Evolutionary conservation across 2,888 invertebrate genomes (phyloP).

Genomic region (Sesia bembeciformis): DNA sequence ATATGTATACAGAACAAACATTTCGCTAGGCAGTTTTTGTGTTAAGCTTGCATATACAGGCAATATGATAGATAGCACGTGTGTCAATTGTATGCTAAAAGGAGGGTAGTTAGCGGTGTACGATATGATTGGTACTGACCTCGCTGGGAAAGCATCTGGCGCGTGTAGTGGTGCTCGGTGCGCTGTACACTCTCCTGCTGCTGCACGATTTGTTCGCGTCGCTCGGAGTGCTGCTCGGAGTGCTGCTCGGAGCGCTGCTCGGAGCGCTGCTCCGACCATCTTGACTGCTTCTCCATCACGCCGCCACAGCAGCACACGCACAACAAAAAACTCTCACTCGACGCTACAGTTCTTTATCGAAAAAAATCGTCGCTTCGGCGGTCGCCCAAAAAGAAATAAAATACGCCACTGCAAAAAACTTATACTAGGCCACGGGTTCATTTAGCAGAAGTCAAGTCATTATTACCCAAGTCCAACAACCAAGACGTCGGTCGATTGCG

Average conservation of each 20-base stretch:
- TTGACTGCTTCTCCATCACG: slow-evolving; percentile 85
- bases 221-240: slow-evolving; percentile 10
- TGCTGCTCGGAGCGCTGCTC: slow-evolving; percentile 31
- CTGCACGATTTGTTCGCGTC: slow-evolving; percentile 67
- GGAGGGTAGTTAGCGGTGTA: slow-evolving; percentile 1
- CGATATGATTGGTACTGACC: slow-evolving; percentile 61
- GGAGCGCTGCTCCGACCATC: slow-evolving; percentile 65
- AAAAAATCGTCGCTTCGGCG: slow-evolving; percentile 44
- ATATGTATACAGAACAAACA: slow-evolving; percentile 7
- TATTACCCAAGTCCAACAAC: slow-evolving; percentile 82
- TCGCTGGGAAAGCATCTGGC: slow-evolving; percentile 85
- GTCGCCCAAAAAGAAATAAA: slow-evolving; percentile 45
- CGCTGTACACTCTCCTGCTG: slow-evolving; percentile 58
- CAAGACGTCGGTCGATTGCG: slow-evolving; percentile 96
- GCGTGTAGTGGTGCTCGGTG: slow-evolving; percentile 85
- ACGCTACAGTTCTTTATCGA: slow-evolving; percentile 57
- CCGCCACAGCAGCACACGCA: slow-evolving; percentile 41
- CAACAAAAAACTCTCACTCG: slow-evolving; percentile 57
- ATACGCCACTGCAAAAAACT: slow-evolving; percentile 68
- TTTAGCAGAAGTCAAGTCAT: slow-evolving; percentile 86
- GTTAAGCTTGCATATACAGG: slow-evolving; percentile 10
- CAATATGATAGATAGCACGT: slow-evolving; percentile 6
- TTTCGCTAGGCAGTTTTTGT: slow-evolving; percentile 29
- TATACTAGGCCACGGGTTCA: slow-evolving; percentile 73
- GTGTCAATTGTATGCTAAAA: slow-evolving; percentile 16